Conservation (phyloP, 2,797 vertebrate genomes). For the Sternarchorhynchus goeldii region DNA sequence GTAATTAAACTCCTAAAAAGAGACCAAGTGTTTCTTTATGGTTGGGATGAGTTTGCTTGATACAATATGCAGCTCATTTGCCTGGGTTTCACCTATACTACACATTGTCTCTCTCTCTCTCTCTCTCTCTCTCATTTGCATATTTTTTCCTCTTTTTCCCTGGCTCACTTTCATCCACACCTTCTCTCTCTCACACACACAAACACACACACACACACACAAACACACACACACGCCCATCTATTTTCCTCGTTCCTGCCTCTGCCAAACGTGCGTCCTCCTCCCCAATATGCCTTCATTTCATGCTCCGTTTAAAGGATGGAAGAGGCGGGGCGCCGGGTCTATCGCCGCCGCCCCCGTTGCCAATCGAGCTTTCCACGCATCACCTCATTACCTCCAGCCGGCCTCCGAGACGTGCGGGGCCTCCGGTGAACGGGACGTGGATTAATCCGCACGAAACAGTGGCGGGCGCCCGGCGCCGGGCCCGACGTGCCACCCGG, state of each 20-base stretch:
- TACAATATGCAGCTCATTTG: conserved; percentile 60
- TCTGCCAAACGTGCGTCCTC: conserved; percentile 10
- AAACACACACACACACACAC: not conserved
- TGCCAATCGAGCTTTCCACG: conserved; percentile 43
- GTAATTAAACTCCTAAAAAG: conserved; percentile 28
- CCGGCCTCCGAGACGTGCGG: conserved; percentile 20
- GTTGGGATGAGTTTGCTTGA: conserved; percentile 52
- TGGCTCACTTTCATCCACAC: no score
- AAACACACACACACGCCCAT: not conserved
- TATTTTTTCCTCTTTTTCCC: no score
- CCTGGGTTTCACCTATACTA: conserved; percentile 56
- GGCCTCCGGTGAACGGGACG: conserved; percentile 35
- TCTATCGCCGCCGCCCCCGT: conserved; percentile 28
- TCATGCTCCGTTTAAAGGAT: conserved; percentile 54
- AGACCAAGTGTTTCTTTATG: conserved; percentile 21
- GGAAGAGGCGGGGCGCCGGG: conserved; percentile 31
- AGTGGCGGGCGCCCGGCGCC: conserved; percentile 34
- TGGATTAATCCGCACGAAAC: conserved; percentile 40
- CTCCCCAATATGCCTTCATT: conserved; percentile 50
- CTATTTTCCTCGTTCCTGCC: conserved; percentile 29
- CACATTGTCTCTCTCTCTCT: not conserved
- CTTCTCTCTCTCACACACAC: not conserved
- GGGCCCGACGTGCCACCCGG: conserved; percentile 1
- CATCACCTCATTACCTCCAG: conserved; percentile 47
- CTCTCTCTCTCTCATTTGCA: not conserved